phyloP scores from a whole-genome alignment of 2,888 invertebrate genomes.

The Spatulosminthurus flaviceps region DNA sequence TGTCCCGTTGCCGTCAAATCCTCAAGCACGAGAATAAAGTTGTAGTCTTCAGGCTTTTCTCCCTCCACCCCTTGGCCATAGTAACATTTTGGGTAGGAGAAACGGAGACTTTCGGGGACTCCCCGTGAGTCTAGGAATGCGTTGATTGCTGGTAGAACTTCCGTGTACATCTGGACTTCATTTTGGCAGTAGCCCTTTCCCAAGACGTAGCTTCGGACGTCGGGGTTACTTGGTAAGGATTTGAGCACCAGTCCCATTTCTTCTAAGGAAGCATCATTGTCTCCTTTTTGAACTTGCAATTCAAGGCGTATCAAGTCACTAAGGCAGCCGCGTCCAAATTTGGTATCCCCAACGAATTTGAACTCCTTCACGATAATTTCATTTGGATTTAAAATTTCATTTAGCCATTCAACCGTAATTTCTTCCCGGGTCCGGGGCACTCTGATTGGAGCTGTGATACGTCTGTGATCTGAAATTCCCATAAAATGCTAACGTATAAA shows the following conservation, averaged over 20 bases:
- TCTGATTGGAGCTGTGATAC: too few relatives aligned
- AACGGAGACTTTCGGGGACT: conserved; percentile 7
- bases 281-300: not conserved
- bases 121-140: conserved; percentile 21
- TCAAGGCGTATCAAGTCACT: not conserved
- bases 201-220: not conserved
- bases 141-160: conserved; percentile 6
- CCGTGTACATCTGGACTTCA: conserved; percentile 10
- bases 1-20: not conserved
- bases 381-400: not conserved
- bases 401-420: conserved; percentile 10
- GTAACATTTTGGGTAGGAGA: conserved; percentile 17
- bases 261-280: not conserved
- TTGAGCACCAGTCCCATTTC: not conserved
- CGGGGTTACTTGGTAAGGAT: not conserved
- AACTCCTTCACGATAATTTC: conserved; percentile 5
- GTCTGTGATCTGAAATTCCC: too few relatives aligned
- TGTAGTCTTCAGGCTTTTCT: not conserved
- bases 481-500: too few relatives aligned
- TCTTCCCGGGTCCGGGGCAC: not conserved
- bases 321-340: not conserved
- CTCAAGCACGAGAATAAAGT: conserved; percentile 21
- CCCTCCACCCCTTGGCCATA: not conserved
- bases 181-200: conserved; percentile 19
- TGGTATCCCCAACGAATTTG: not conserved